Evolutionary conservation across 2,113 vertebrate genomes (phyloP).

Genomic region (Oreocharis arfaki): DNA sequence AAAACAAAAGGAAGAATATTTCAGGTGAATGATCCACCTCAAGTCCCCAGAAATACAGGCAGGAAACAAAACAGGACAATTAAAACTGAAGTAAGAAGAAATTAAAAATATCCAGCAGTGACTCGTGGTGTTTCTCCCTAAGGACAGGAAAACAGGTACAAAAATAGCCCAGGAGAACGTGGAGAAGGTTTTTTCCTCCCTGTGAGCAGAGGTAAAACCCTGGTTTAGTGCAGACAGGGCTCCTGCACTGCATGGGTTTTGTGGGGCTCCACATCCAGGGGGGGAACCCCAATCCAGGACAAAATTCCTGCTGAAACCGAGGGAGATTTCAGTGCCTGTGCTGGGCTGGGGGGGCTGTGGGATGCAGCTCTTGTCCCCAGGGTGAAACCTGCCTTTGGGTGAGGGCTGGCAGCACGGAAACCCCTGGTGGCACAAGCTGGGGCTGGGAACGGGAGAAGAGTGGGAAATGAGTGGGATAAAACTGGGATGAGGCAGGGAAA

Average conservation of each 20-base stretch:
- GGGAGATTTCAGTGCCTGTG: fast-evolving
- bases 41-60: background rate
- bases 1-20: background rate
- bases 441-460: background rate
- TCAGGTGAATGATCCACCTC: background rate
- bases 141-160: background rate
- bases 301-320: fast-evolving
- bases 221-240: background rate
- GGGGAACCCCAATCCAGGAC: background rate
- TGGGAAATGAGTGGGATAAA: background rate
- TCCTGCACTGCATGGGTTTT: fast-evolving
- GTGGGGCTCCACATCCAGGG: background rate
- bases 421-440: background rate
- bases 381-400: fast-evolving
- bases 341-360: fast-evolving
- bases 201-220: background rate
- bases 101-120: background rate
- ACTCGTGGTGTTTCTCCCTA: background rate
- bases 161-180: background rate
- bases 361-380: background rate
- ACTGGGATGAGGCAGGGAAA: background rate
- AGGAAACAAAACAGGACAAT: background rate
- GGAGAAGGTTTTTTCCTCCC: background rate
- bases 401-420: background rate
- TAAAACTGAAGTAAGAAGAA: background rate